Base-by-base conservation (phyloP, 2,113 vertebrate species). In the Macrotus californicus region DNA sequence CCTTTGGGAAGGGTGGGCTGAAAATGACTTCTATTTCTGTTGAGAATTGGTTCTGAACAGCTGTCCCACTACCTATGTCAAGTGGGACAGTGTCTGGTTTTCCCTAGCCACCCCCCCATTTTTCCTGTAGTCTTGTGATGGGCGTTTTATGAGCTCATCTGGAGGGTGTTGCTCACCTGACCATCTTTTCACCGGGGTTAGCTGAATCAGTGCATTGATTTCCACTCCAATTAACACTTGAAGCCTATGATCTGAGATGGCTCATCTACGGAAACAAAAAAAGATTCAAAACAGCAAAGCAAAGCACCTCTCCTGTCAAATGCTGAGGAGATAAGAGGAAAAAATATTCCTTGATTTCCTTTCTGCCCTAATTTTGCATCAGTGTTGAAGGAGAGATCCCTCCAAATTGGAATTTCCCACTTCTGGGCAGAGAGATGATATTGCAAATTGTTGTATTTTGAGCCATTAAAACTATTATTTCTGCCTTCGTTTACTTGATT, bases 161-260 rank as follows among this genome's bases (percentile, higher is more conserved):
- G 34, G 26, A 92, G 48, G 36, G 15, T 66, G 36, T 89, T 75
- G 48, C 54, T 87, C 61, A 56, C 43, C 43, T 69, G 77, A 91
- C 34, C 41, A 16, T 91, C 88, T 93, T 95, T 73, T 77, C 81
- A 66, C 70, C 61, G 41, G 41, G 46, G 34, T 79, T 81, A 73
- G 54, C 52, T 82, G 34, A 48, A 36, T 85, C 66, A 56, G 41
- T 67, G 8, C 22, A 13, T 69, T 91, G 34, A 86, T 85, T 94
- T 88, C 69, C 91, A 82, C 94, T 91, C 64, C 96, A 96, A 94
- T 96, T 81, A 96, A 85, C 81, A 83, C 84, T 81, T 85, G 50
- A 21, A 46, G 61, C 34, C 70, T 94, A 70, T 81, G 61, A 73
- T 50, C 75, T 84, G 61, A 92, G 76, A 56, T 43, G 50, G 52